Evolutionary conservation across 2,888 invertebrate genomes (phyloP).

Genomic region (Dryobota labecula): DNA sequence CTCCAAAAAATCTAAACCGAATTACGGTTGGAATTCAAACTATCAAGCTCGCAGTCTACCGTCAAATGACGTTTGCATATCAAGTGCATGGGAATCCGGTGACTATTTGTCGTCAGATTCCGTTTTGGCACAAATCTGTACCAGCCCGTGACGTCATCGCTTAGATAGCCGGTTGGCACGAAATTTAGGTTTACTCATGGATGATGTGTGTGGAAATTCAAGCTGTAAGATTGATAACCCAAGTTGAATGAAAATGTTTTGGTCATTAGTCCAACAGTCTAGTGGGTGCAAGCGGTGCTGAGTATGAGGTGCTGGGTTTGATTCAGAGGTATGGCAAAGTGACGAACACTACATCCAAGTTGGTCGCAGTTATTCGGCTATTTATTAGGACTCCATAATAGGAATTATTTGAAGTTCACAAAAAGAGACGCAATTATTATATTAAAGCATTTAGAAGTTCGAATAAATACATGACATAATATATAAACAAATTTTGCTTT

Average conservation of each 20-base stretch:
- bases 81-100: slow-evolving; percentile 43
- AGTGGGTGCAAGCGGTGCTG: too few species aligned
- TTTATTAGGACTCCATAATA: too few species aligned
- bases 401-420: too few species aligned
- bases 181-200: slow-evolving; percentile 24
- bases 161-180: slow-evolving; percentile 49
- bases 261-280: too few species aligned
- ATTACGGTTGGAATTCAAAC: slow-evolving; percentile 36
- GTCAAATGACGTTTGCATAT: slow-evolving; percentile 58
- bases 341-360: too few species aligned
- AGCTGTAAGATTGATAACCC: not conserved
- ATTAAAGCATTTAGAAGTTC: too few species aligned
- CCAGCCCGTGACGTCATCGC: slow-evolving; percentile 26
- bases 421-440: too few species aligned
- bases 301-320: too few species aligned
- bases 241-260: not conserved
- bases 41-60: slow-evolving; percentile 24
- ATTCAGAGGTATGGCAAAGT: too few species aligned
- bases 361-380: too few species aligned
- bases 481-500: too few species aligned
- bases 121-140: slow-evolving; percentile 57
- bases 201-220: slow-evolving; percentile 4
- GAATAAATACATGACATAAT: too few species aligned
- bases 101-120: slow-evolving; percentile 52
- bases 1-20: not conserved